Percentiles rank a stretch among this genome's conserved stretches.
phyloP scores from a whole-genome alignment of 2,113 vertebrate species.

The Oreotrochilus melanogaster region DNA sequence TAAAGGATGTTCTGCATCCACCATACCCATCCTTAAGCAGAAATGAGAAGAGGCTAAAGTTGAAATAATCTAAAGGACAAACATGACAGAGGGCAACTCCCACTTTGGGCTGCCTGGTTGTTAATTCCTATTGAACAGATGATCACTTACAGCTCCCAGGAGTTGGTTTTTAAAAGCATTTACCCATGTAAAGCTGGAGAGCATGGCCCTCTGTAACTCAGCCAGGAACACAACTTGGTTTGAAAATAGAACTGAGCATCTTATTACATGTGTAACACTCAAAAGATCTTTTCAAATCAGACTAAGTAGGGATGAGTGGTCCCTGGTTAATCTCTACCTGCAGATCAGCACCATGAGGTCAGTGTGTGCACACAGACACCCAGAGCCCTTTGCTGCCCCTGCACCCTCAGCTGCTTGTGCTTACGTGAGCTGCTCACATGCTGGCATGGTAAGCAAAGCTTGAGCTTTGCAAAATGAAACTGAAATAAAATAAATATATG shows the following conservation, averaged over 20 bases:
- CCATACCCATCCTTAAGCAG: neutral
- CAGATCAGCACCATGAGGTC: neutral
- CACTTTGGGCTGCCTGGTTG: neutral
- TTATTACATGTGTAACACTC: neutral
- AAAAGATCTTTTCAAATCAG: slow-evolving; percentile 10
- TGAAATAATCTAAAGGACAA: neutral
- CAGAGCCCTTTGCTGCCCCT: fast-evolving
- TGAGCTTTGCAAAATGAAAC: slow-evolving; percentile 27
- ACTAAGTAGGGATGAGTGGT: neutral
- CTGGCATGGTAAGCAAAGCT: neutral
- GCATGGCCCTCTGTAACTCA: neutral
- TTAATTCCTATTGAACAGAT: neutral
- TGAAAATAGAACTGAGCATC: slow-evolving; percentile 6
- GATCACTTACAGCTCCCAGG: neutral
- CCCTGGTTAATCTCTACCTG: neutral
- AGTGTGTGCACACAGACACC: fast-evolving
- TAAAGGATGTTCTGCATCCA: neutral
- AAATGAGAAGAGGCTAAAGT: neutral
- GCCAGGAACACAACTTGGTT: neutral
- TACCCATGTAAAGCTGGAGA: neutral
- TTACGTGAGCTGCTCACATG: neutral
- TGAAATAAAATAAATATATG: neutral
- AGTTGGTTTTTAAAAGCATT: neutral
- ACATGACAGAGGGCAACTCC: neutral
- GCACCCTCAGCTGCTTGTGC: neutral